Conservation (phyloP, 2,113 vertebrate species). For the Meleagris gallopavo region DNA sequence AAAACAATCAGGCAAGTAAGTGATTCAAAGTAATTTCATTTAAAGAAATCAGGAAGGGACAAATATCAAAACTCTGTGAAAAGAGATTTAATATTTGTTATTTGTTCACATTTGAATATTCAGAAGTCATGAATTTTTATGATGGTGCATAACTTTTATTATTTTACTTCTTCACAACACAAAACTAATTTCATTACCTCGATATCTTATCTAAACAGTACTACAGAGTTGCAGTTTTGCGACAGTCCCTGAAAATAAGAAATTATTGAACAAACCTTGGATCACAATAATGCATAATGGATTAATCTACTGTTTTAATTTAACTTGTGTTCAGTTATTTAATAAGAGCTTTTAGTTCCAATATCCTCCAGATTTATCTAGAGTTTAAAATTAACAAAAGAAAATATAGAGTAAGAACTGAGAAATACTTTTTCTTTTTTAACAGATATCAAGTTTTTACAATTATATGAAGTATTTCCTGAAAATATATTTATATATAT, state of each 20-base stretch:
- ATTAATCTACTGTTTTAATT: neutral
- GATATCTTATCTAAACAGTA: neutral
- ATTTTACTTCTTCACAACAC: neutral
- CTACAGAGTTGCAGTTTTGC: neutral
- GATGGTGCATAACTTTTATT: neutral
- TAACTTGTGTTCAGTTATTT: neutral
- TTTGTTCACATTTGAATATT: neutral
- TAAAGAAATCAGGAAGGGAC: neutral
- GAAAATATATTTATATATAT: neutral
- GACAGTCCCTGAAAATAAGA: neutral
- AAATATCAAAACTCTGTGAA: neutral
- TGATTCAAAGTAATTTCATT: neutral
- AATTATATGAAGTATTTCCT: neutral
- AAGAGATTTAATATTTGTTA: neutral
- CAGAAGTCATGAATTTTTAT: neutral
- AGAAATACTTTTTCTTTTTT: neutral
- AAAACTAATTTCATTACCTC: neutral
- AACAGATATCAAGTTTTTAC: neutral
- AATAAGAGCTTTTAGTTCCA: neutral
- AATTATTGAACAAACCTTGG: neutral
- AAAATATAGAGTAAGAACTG: neutral
- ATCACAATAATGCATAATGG: neutral
- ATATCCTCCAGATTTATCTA: neutral
- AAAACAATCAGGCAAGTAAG: neutral
- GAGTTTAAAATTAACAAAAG: neutral